phyloP scores from a whole-genome alignment of 2,888 invertebrate species.

The Synergus laeviventris region DNA sequence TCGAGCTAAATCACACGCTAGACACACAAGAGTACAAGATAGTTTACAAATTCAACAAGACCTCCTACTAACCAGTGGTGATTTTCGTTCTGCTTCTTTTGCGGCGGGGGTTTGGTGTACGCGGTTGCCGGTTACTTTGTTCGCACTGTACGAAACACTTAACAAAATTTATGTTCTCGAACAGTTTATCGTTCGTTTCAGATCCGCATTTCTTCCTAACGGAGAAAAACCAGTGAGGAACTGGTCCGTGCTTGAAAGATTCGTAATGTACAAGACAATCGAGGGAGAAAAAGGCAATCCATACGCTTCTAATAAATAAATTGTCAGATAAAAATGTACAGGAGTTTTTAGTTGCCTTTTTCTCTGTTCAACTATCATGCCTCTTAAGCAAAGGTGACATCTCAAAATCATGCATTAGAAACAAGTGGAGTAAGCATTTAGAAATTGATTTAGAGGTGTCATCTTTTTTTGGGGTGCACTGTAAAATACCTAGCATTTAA shows the following conservation, averaged over 20 bases:
- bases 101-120: constrained; percentile 75
- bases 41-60: constrained; percentile 54
- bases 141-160: constrained; percentile 45
- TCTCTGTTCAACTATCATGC: background rate
- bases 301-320: background rate
- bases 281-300: background rate
- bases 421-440: background rate
- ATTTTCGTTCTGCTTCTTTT: constrained; percentile 65
- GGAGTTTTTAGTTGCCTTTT: background rate
- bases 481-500: constrained; percentile 31
- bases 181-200: constrained; percentile 55
- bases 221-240: constrained; percentile 53
- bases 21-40: constrained; percentile 60
- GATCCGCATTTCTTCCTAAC: constrained; percentile 48
- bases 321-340: background rate
- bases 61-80: constrained; percentile 69
- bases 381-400: constrained; percentile 7
- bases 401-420: background rate
- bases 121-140: constrained; percentile 75
- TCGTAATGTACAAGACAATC: constrained; percentile 65
- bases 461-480: constrained; percentile 13
- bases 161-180: constrained; percentile 48
- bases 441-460: background rate
- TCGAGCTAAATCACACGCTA: constrained; percentile 57
- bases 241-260: constrained; percentile 70